phyloP scores from a whole-genome alignment of 2,797 vertebrate species.

The Poecile montanus region DNA sequence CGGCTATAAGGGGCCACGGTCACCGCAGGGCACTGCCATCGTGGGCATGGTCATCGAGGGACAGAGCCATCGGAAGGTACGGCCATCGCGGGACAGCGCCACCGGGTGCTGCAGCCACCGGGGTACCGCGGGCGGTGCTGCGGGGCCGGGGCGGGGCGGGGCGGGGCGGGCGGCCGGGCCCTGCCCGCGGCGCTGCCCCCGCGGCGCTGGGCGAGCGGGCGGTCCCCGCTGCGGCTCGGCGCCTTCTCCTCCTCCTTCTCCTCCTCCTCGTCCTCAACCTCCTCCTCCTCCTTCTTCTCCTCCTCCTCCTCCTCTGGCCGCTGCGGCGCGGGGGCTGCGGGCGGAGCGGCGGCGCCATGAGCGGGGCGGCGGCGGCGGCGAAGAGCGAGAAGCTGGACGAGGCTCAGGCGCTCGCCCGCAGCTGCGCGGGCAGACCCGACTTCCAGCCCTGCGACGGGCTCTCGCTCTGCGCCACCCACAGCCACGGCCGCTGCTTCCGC shows the following conservation, averaged over 20 bases:
- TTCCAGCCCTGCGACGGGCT: constrained; percentile 97
- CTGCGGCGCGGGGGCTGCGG: constrained; percentile 52
- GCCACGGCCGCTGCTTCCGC: constrained; percentile 98
- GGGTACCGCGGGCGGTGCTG: neutral
- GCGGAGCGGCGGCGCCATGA: constrained; percentile 63
- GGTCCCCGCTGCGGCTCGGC: constrained; percentile 18
- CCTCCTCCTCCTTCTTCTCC: neutral
- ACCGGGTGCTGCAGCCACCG: fast-evolving
- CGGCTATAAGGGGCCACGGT: neutral
- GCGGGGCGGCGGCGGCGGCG: constrained; percentile 81
- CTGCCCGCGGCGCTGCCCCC: constrained; percentile 49
- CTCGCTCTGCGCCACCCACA: constrained; percentile 97
- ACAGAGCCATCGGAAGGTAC: neutral
- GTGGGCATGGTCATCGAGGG: neutral
- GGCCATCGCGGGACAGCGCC: neutral
- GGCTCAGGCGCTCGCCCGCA: constrained; percentile 95
- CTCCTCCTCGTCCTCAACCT: neutral
- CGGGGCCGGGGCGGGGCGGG: neutral
- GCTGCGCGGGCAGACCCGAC: constrained; percentile 96
- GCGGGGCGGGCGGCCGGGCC: constrained; percentile 13
- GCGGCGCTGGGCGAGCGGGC: constrained; percentile 27
- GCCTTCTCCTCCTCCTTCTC: neutral
- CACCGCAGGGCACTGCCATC: neutral
- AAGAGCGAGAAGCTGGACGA: constrained; percentile 98
- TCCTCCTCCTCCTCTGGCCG: constrained; percentile 15